Evolutionary conservation across 2,888 invertebrate species (phyloP), one percentile per base, ranked within the genome.

Genomic region (Schizaphis graminum): DNA sequence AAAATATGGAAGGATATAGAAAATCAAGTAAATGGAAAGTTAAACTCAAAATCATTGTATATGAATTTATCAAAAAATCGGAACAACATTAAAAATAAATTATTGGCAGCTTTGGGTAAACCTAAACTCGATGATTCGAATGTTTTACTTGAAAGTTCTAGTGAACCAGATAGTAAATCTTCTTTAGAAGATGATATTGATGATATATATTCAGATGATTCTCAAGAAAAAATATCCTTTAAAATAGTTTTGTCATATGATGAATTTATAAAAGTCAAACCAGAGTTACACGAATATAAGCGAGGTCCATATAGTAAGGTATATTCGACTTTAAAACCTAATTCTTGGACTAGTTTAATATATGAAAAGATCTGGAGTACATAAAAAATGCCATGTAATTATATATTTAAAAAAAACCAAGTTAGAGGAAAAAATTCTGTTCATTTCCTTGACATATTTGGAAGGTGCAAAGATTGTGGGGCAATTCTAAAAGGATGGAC

Each of bases 1-100:
- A 53, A n/a, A 41, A 87, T 87, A 87, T 87, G n/a, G 49, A 87
- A 87, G 49, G 49, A 87, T 87, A n/a, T 87, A 87, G 87, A 87
- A 87, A 87, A 87, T 49, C 24, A 49, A 28, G 28, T n/a, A 53
- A 87, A 49, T 35, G 77, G 77, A 77, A 77, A 77, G 35, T 77
- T 77, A 77, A 77, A 77, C 7, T 77, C n/a, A 35, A 77, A 77
- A 77, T 77, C 77, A 35, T 35, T 77, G 77, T 35, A 77, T 35
- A 77, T 35, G 77, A 28, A 61, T 61, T 61, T 61, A 7, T 57
- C 57, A 57, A 57, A 57, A 57, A 57, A 57, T 7, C 57, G 57
- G 26, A n/a, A n/a, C n/a, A 57, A 57, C 57, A 57, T 57, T 26
- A 44, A 44, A 44, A 85, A 44, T 26, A 26, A 49, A 26, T 0